Evolutionary conservation across 2,888 invertebrate genomes (phyloP), one percentile per base, ranked within the genome.

Genomic region (Amiota communis): DNA sequence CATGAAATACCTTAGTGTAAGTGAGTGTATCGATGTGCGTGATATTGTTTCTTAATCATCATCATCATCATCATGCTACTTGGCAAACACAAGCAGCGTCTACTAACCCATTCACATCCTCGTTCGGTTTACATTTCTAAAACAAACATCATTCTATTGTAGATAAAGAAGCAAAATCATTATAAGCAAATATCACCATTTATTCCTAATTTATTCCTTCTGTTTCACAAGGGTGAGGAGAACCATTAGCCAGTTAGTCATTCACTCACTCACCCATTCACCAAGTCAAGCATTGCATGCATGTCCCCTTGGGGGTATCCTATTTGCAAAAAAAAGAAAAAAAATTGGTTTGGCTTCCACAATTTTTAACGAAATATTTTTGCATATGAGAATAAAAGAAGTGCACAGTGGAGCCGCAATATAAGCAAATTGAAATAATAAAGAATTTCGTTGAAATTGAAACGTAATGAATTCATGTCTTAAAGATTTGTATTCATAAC

Each of bases 1-100:
- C 71, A 46, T 71, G 64, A 51, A 63, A 71, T 71, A 53, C 23
- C 48, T 23, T 57, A 71, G 71, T 17, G 15, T 67, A 48, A 17
- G 61, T 64, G 70, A 13, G 63, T 36, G 36, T 63, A 23, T 23
- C 23, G 23, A 23, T 23, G 10, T 10, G 10, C 13, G 36, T 23
- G 3, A 63, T 20, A 36, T 36, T 12, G 36, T 63, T 36, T 51
- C 23, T 51, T 67, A 51, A 67, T 67, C 51, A 67, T 20, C 51
- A 47, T 48, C 65, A 36, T 47, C 46, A 47, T 64, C 48, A 67
- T n/a, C 67, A 51, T 67, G 51, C 51, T 51, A 51, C 51, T 67
- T 51, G 51, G 51, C 51, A 67, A 67, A 65, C 65, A 65, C 13
- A n/a, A n/a, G n/a, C 49, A 17, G n/a, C 20, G 47, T 51, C 12